Evolutionary conservation across 2,113 vertebrate species (phyloP), one percentile per base, ranked within the genome.

Genomic region (Gavia stellata): DNA sequence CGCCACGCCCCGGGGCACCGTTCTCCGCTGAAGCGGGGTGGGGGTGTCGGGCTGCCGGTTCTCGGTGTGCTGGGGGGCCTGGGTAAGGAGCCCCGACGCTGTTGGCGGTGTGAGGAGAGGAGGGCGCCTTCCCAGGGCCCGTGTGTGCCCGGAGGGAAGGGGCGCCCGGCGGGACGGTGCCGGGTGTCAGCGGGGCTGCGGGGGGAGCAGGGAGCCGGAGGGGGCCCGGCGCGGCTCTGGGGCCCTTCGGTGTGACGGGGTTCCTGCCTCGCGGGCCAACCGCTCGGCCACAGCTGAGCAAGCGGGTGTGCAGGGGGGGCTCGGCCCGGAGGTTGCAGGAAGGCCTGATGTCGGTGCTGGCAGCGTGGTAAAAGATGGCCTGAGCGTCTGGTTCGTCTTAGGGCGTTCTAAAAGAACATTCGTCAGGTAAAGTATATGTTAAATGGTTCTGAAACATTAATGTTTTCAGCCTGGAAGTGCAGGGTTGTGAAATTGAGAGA

Each of bases 371-470:
- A 6, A 11, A 15, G 34, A 6, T 4, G 2, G 62, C 24, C 38
- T 4, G 0, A 21, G 33, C 13, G 1, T 4, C 52, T 9, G 56
- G 9, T 7, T n/a, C 26, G 0, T 3, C 17, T 5, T 8, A 6
- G 31, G 28, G 24, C 10, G 4, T 42, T 31, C 45, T 19, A 1
- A 12, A 34, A 28, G n/a, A 28, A 21, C 26, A 4, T 24, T 47
- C 4, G 9, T 20, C 36, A 4, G 11, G 24, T 25, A 20, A 40
- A 38, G 10, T 8, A 0, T 1, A 2, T 4, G 4, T 26, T 53
- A 21, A 36, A 11, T 21, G 21, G 49, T 17, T 67, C 13, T 38
- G 15, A 24, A 47, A 52, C 70, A 5, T 3, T 9, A 1, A 2
- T 4, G 21, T 3, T 17, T 21, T 65, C 58, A 13, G 47, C 34